Evolutionary conservation across 2,888 invertebrate species (phyloP).

Genomic region (Tanaodytes sp.): DNA sequence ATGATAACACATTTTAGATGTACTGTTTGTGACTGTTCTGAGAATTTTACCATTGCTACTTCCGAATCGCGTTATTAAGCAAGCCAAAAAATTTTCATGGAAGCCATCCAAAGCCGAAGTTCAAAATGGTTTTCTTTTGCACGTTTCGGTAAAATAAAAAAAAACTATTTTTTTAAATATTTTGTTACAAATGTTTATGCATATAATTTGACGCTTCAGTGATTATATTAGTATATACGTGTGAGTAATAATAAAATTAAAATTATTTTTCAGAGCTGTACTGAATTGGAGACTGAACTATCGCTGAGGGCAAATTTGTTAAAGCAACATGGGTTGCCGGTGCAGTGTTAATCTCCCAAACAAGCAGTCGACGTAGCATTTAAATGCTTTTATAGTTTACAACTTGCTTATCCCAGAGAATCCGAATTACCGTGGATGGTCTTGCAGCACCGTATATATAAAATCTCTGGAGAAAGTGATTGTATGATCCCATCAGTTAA

Average conservation of each 20-base stretch:
- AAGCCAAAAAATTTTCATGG: constrained; percentile 1
- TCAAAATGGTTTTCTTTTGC: constrained; percentile 28
- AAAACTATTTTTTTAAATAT: no score
- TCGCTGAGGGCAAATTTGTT: not conserved
- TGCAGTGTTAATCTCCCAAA: constrained; percentile 8
- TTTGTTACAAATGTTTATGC: no score
- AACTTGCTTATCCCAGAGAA: constrained; percentile 30
- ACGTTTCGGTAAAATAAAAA: constrained; percentile 12
- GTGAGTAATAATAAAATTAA: no score
- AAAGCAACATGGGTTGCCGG: constrained; percentile 6
- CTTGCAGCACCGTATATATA: constrained; percentile 20
- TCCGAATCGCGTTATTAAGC: not conserved
- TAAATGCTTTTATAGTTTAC: constrained; percentile 34
- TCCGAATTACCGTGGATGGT: constrained; percentile 31
- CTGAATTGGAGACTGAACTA: constrained; percentile 15
- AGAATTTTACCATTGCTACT: constrained; percentile 8
- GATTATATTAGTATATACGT: no score
- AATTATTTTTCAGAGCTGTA: constrained; percentile 16
- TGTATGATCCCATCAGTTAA: not conserved
- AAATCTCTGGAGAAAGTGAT: not conserved
- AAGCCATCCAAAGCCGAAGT: constrained; percentile 24
- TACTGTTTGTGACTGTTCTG: not conserved
- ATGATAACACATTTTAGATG: constrained; percentile 1
- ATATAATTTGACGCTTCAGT: no score
- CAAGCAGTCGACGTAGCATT: constrained; percentile 30